Evolutionary conservation across 2,797 vertebrate genomes (phyloP).

Genomic region (Tapera naevia): DNA sequence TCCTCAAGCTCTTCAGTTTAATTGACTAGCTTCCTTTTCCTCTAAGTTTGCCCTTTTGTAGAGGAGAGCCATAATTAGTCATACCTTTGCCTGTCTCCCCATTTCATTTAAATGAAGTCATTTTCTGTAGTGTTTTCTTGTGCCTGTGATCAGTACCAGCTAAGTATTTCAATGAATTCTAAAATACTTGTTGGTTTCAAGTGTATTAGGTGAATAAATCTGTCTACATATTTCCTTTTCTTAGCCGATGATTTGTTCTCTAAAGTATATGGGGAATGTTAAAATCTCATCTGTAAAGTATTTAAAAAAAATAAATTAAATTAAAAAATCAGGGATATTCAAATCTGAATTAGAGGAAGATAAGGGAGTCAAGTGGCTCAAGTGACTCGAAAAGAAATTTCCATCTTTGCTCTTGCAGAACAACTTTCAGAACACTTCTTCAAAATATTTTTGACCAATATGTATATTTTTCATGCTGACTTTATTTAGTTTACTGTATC

Average conservation of each 20-base stretch:
- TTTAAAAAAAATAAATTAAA: not conserved
- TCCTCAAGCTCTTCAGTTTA: not conserved
- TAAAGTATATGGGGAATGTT: not conserved
- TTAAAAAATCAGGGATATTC: accelerated
- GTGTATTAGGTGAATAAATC: not conserved
- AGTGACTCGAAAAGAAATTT: not conserved
- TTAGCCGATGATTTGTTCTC: not conserved
- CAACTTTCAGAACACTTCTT: not conserved
- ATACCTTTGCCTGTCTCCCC: not conserved
- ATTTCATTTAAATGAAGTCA: not conserved
- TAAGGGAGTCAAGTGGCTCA: not conserved
- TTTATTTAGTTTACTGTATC: not conserved
- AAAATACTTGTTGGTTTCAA: not conserved
- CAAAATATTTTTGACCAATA: not conserved
- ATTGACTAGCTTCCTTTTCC: not conserved
- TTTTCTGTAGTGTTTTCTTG: not conserved
- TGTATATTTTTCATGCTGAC: accelerated
- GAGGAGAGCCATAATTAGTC: not conserved
- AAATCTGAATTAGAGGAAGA: not conserved
- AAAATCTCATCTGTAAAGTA: not conserved
- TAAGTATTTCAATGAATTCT: not conserved
- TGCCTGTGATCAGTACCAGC: not conserved
- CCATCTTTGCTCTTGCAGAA: not conserved
- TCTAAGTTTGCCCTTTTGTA: not conserved
- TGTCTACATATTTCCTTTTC: not conserved